Conservation (phyloP, 1,140 invertebrate species). For the Drosophila rufa region DNA sequence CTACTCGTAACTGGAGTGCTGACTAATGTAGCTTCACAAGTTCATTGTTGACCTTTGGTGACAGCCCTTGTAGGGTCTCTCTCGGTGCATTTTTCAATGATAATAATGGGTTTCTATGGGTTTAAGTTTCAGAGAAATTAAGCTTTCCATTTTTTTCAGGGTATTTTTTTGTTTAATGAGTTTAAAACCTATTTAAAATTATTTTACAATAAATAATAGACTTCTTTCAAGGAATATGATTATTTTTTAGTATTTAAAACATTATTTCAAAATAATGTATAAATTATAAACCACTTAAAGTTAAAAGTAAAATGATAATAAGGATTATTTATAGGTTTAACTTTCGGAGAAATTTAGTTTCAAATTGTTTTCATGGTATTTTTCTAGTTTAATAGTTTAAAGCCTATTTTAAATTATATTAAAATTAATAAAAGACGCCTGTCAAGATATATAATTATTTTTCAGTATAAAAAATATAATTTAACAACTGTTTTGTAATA, state of each 20-base stretch:
- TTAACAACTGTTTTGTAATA: too few relatives aligned
- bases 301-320: not conserved
- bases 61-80: constrained; percentile 6
- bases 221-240: too few relatives aligned
- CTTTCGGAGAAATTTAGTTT: not conserved
- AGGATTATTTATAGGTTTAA: too few relatives aligned
- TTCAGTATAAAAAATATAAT: too few relatives aligned
- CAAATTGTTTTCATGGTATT: not conserved
- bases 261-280: too few relatives aligned
- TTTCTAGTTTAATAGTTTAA: not conserved
- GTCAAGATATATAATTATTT: not conserved
- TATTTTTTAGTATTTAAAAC: not conserved
- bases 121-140: not conserved
- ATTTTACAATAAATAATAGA: too few relatives aligned
- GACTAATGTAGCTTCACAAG: constrained; percentile 14
- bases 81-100: constrained; percentile 12
- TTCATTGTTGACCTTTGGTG: constrained; percentile 23
- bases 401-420: too few relatives aligned
- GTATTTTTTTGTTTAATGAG: not conserved
- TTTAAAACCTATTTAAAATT: too few relatives aligned
- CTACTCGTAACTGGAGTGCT: constrained; percentile 19
- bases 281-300: too few relatives aligned
- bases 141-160: not conserved
- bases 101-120: not conserved
- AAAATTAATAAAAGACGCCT: too few relatives aligned